Base-by-base conservation (phyloP, 1,140 invertebrate species). In the Monomorium pharaonis region DNA sequence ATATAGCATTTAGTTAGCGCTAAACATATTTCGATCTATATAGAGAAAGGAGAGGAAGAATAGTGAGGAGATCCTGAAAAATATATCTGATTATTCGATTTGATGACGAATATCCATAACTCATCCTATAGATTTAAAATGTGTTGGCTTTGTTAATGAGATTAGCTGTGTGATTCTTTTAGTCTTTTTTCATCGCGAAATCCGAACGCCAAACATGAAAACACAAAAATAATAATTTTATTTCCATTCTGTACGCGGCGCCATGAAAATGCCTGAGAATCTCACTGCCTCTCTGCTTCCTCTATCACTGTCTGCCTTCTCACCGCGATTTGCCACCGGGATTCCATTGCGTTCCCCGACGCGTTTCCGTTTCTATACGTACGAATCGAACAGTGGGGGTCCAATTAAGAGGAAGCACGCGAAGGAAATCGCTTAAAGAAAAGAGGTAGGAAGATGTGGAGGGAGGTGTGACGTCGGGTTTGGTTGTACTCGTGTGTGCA, bases 401-500 rank as follows among this genome's bases (percentile, higher is more conserved):
- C 93, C 92, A 93, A 94, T 94, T 95, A 94, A 93, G 90, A 92
- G 90, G 86, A 90, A 91, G 90, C 93, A 93, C 90, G 93, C 92
- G 91, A 93, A 93, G 93, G 92, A 94, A 94, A 94, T 94, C 90
- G 92, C 89, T 94, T 91, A 90, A 88, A 92, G 86, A 87, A 86
- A 67, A 89, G 86, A 87, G 4, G 83, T 27, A 9, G 30, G 60
- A 51, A 54, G 42, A 27, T 14, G 44, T n/a, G 12, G 44, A 21
- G 24, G 1, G 3, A 69, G 9, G 16, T 54, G 49, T 67, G 44
- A 44, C n/a, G 16, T 9, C 49, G n/a, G 27, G 30, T 60, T 58
- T 37, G 18, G 24, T 21, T 33, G 65, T 72, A 21, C 33, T 21
- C 18, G 14, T 72, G 27, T 81, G 49, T 58, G 21, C 30, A 69